These are phyloP conservation scores for Epinotia demarniana DNA, from an alignment of 2,888 invertebrate species.

Conservation along the genomic window DNA sequence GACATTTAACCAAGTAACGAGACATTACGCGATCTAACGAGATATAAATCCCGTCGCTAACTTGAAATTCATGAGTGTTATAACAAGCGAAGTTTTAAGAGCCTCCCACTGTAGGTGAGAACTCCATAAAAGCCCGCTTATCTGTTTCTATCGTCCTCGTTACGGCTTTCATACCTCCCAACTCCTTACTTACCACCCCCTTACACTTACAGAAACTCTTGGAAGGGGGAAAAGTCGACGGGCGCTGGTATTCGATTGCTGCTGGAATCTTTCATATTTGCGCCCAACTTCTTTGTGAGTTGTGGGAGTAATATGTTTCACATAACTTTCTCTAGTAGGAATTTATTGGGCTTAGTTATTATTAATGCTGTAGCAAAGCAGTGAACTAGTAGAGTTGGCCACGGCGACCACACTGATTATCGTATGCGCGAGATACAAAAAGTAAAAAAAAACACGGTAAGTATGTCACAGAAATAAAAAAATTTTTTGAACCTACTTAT, in stretches of 20 bases:
- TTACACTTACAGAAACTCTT: background rate
- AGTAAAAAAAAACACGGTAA: too few relatives aligned
- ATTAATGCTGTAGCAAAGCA: background rate
- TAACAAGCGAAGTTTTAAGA: slow-evolving; percentile 23
- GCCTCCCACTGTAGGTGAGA: slow-evolving; percentile 20
- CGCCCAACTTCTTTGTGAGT: slow-evolving; percentile 9
- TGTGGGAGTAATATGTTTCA: slow-evolving; percentile 9
- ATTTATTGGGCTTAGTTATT: background rate
- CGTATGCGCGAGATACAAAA: too few relatives aligned
- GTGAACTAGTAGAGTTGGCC: too few relatives aligned
- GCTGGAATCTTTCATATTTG: slow-evolving; percentile 30
- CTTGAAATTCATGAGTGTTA: slow-evolving; percentile 23
- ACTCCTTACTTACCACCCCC: background rate
- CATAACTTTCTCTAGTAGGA: slow-evolving; percentile 1
- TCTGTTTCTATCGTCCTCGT: background rate
- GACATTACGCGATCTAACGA: slow-evolving; percentile 14
- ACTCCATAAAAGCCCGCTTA: slow-evolving; percentile 23
- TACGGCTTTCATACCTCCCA: background rate
- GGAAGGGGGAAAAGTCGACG: background rate
- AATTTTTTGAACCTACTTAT: too few relatives aligned
- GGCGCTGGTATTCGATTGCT: slow-evolving; percentile 18
- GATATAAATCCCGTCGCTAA: slow-evolving; percentile 17
- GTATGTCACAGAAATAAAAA: too few relatives aligned
- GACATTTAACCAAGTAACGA: background rate
- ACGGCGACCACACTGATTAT: too few relatives aligned